phyloP scores from a whole-genome alignment of 2,797 vertebrate species.

The Phoebastria nigripes region DNA sequence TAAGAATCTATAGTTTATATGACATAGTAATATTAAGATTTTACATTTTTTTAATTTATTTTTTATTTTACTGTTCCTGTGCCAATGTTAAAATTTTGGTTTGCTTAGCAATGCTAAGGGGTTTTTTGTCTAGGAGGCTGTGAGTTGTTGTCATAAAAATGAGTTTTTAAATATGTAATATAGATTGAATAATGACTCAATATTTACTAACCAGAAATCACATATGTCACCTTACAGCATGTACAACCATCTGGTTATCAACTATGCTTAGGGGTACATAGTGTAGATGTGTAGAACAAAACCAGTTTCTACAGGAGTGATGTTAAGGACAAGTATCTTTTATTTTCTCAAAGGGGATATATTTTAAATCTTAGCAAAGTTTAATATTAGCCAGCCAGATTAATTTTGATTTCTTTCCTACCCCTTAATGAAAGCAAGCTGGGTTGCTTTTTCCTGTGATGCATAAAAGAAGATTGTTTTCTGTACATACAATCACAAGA shows the following conservation, averaged over 20 bases:
- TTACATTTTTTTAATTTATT: accelerated
- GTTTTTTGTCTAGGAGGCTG: neutral
- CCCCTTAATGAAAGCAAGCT: neutral
- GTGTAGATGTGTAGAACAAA: neutral
- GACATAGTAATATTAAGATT: neutral
- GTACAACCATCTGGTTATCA: neutral
- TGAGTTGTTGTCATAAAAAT: neutral
- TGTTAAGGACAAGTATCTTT: neutral
- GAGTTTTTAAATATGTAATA: neutral
- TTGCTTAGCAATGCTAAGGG: neutral
- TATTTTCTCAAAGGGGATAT: neutral
- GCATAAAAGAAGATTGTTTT: neutral
- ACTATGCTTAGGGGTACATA: neutral
- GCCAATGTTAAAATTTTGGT: neutral
- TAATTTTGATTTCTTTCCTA: neutral
- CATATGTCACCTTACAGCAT: neutral
- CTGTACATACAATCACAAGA: neutral
- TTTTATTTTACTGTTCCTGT: neutral
- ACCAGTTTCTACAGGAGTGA: neutral
- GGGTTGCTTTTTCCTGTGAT: neutral
- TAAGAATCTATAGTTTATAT: neutral
- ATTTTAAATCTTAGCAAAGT: neutral
- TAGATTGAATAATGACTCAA: neutral
- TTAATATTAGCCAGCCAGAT: neutral
- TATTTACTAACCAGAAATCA: neutral